phyloP scores from a whole-genome alignment of 2,113 vertebrate genomes.

The Camelus dromedarius region DNA sequence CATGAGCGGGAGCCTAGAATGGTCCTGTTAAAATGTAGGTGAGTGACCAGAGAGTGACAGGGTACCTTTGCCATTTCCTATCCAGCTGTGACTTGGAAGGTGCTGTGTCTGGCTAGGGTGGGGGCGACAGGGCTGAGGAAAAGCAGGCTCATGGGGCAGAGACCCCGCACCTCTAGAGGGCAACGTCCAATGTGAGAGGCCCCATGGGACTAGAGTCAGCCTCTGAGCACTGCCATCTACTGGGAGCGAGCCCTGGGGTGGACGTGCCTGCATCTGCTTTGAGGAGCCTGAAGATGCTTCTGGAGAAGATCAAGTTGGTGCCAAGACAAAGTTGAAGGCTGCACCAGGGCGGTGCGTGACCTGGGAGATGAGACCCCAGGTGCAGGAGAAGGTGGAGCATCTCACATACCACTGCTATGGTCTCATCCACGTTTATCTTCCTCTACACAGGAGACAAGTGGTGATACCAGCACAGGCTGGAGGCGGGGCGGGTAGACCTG shows the following conservation, averaged over 20 bases:
- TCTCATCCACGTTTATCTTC: not conserved
- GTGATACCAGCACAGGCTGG: fast-evolving
- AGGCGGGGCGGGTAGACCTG: fast-evolving
- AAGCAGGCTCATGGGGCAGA: not conserved
- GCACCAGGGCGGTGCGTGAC: fast-evolving
- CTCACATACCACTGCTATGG: fast-evolving
- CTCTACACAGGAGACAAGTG: fast-evolving
- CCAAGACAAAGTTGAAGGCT: fast-evolving
- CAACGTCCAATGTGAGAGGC: fast-evolving
- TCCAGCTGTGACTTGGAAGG: not conserved
- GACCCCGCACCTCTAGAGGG: not conserved
- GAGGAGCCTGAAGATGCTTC: fast-evolving
- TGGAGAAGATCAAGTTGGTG: fast-evolving
- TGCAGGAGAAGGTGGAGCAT: fast-evolving
- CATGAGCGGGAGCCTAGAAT: fast-evolving
- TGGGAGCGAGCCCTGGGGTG: fast-evolving
- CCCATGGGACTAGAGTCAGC: fast-evolving
- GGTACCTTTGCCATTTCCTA: fast-evolving
- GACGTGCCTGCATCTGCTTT: fast-evolving
- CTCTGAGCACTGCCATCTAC: too few species aligned
- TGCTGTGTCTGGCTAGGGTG: fast-evolving
- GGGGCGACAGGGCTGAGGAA: fast-evolving
- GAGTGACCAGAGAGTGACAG: fast-evolving
- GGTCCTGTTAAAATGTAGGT: too few species aligned
- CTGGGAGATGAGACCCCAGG: not conserved